Base-by-base conservation (phyloP, 1,140 invertebrate genomes). In the Steinernema feltiae region DNA sequence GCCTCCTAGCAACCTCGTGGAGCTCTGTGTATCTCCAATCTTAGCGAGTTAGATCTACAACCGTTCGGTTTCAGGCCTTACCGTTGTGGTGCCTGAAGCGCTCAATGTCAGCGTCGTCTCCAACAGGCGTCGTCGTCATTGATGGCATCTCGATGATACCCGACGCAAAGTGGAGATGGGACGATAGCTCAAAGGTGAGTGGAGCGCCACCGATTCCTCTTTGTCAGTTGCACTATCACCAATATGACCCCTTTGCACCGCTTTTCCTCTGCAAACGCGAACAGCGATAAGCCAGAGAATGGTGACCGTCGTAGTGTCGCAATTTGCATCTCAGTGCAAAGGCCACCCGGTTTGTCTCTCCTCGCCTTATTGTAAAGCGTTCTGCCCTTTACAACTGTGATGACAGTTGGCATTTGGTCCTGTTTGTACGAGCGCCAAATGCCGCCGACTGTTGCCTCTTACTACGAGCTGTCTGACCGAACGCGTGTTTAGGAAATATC, bases 381-480 rank as follows among this genome's bases (percentile, higher is more conserved):
- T 46, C 41, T n/a, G n/a, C 15, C 24, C 53, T 63, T 63, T 63
- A 63, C 53, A 63, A 63, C 53, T 63, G 53, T 63, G 53, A n/a
- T n/a, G n/a, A 63, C 53, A 63, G 53, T 63, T 63, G 53, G 12
- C 24, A 41, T 27, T 21, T 21, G 24, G 53, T 46, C 7, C 53
- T 63, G 53, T 63, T 63, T 63, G 53, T 63, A 63, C 53, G 53
- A 21, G 2, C 53, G 2, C 15, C 53, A 3, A 27, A n/a, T 46
- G 41, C 41, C 24, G 53, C 15, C 53, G 53, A 63, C 15, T 63
- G 53, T 63, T 63, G 53, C 24, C 24, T 21, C 53, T 63, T 63
- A 3, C 53, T 63, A 27, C 24, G 53, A 15, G 2, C 53, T 3
- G 3, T 27, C 53, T 27, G 15, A n/a, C 53, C 53, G 15, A 12